Conservation (phyloP, 92 coral and sea anemone genomes). For the Meandrina meandrites region DNA sequence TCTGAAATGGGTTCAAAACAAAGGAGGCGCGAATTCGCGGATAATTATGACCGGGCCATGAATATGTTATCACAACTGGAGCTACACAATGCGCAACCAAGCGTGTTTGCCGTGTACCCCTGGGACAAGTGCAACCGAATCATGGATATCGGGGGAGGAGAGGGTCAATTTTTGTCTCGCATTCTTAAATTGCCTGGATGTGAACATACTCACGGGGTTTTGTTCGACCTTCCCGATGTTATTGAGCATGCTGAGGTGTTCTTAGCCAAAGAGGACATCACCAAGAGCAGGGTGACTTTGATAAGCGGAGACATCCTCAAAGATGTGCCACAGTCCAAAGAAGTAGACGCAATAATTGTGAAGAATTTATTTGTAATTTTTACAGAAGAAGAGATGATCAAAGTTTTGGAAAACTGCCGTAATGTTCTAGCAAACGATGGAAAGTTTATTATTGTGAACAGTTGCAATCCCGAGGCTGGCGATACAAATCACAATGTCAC, state of each 20-base stretch:
- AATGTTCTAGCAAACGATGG: slow-evolving; percentile 21
- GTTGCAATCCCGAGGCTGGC: slow-evolving; percentile 33
- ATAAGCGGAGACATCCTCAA: slow-evolving; percentile 24
- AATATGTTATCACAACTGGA: slow-evolving; percentile 30
- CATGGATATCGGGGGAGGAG: slow-evolving; percentile 67
- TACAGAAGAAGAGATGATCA: slow-evolving; percentile 26
- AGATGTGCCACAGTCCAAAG: background rate
- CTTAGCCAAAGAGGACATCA: slow-evolving; percentile 5
- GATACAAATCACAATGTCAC: slow-evolving; percentile 16
- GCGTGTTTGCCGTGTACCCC: slow-evolving; percentile 47
- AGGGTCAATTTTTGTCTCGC: slow-evolving; percentile 60
- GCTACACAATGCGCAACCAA: slow-evolving; percentile 21
- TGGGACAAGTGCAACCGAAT: slow-evolving; percentile 59
- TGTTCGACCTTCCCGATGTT: slow-evolving; percentile 39
- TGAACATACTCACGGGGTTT: slow-evolving; percentile 54
- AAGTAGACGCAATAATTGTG: slow-evolving; percentile 36
- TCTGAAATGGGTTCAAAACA: slow-evolving; percentile 44
- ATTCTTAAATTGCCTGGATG: slow-evolving; percentile 62
- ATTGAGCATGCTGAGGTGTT: background rate
- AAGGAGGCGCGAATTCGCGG: slow-evolving; percentile 52
- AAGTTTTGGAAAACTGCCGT: slow-evolving; percentile 27
- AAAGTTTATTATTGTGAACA: slow-evolving; percentile 35
- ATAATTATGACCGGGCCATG: slow-evolving; percentile 55
- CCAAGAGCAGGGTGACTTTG: slow-evolving; percentile 12
- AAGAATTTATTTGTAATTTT: slow-evolving; percentile 33